These are phyloP conservation scores for Zosterops borbonicus DNA, from an alignment of 2,113 vertebrate species.

Conservation along the genomic window DNA sequence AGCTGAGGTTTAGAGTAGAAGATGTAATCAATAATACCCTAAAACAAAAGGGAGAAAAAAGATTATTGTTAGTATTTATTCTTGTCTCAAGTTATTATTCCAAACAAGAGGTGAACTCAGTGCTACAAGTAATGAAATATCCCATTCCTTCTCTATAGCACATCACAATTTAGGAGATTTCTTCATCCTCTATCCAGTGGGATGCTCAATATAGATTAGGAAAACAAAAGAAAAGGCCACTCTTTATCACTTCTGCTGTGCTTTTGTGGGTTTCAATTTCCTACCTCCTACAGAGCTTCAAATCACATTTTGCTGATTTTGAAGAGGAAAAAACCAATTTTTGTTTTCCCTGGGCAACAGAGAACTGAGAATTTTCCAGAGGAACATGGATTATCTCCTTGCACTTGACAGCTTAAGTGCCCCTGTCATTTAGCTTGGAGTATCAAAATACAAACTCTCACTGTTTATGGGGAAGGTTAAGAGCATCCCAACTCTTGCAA, in stretches of 20 bases:
- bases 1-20: slow-evolving; percentile 98
- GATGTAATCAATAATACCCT: slow-evolving; percentile 99
- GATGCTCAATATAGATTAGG: background rate
- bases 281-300: background rate
- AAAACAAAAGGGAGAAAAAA: slow-evolving; percentile 43
- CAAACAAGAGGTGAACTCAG: background rate
- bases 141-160: background rate
- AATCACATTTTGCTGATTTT: background rate
- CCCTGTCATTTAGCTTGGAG: background rate
- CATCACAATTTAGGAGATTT: background rate
- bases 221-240: background rate
- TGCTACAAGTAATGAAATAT: background rate
- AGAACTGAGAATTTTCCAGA: background rate
- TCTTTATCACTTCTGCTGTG: background rate
- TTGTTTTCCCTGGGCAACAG: background rate
- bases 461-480: background rate
- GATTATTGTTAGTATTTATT: background rate
- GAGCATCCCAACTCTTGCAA: background rate
- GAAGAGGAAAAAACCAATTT: background rate
- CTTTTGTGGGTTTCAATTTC: background rate
- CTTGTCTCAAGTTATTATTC: background rate
- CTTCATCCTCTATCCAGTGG: background rate
- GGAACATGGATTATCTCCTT: background rate
- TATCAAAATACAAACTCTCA: background rate
- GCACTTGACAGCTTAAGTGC: background rate